Conservation (phyloP, 1,140 invertebrate genomes). For the Drosophila fuyamai region DNA sequence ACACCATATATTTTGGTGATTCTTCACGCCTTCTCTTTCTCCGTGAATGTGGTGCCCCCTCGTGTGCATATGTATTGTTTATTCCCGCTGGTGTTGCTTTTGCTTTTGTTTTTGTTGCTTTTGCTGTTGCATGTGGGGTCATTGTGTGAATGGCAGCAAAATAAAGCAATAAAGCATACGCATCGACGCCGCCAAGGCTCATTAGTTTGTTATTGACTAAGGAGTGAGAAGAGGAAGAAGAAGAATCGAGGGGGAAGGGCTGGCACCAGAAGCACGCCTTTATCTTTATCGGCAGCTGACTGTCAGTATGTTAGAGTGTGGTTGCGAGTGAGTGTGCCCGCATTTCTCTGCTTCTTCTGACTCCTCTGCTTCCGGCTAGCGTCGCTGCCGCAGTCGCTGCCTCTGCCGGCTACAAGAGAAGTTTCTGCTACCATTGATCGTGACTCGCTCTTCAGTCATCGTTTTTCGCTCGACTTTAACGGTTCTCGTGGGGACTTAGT, state of each 20-base stretch:
- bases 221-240: constrained; percentile 38
- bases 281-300: constrained; percentile 78
- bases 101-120: constrained; percentile 28
- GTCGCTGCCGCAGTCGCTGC: constrained; percentile 31
- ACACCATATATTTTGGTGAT: constrained; percentile 52
- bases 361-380: constrained; percentile 45
- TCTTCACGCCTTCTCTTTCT: constrained; percentile 41
- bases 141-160: constrained; percentile 77
- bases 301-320: constrained; percentile 53
- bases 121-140: constrained; percentile 70
- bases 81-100: constrained; percentile 22
- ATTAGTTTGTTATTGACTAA: constrained; percentile 81
- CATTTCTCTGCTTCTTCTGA: constrained; percentile 52
- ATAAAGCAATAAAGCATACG: constrained; percentile 74
- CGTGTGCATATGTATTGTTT: constrained; percentile 34
- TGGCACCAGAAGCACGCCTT: constrained; percentile 50
- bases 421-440: constrained; percentile 56
- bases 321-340: constrained; percentile 58
- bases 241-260: neutral
- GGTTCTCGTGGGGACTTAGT: constrained; percentile 50
- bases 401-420: constrained; percentile 38
- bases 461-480: constrained; percentile 74
- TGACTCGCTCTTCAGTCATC: constrained; percentile 57
- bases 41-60: constrained; percentile 5
- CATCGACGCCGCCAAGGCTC: constrained; percentile 74